These are phyloP conservation scores for Lates japonicus DNA, from an alignment of 2,797 vertebrate genomes.

Conservation along the genomic window DNA sequence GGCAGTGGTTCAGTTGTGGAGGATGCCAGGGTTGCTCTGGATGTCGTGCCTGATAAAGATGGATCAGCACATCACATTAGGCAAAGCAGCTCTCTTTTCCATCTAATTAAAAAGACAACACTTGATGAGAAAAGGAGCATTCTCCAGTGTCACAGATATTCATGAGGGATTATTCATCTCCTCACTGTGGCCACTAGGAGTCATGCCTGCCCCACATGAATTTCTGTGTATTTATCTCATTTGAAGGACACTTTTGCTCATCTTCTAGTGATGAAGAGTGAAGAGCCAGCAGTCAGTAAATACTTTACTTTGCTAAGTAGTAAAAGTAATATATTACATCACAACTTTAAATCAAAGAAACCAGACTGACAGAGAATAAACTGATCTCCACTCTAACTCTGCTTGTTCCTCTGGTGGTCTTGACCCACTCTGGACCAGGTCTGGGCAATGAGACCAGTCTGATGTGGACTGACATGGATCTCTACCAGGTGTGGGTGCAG, in stretches of 20 bases:
- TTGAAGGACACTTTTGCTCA: conserved; percentile 23
- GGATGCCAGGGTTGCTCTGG: conserved; percentile 65
- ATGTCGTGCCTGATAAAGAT: conserved; percentile 79
- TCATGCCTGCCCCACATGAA: background rate
- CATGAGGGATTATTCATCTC: conserved; percentile 46
- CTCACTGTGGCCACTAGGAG: background rate
- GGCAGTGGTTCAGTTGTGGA: conserved; percentile 71
- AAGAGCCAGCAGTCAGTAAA: background rate
- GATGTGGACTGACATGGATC: background rate
- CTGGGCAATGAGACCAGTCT: background rate
- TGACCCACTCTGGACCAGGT: background rate
- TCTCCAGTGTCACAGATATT: conserved; percentile 57
- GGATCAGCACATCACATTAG: conserved; percentile 73
- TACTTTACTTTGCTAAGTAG: background rate
- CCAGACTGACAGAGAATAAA: too few relatives aligned
- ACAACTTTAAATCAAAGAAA: too few relatives aligned
- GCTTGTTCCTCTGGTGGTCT: background rate
- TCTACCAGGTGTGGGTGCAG: conserved; percentile 60
- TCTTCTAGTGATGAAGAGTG: background rate
- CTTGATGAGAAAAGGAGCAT: conserved; percentile 54
- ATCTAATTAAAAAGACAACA: conserved; percentile 73
- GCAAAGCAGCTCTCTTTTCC: conserved; percentile 68
- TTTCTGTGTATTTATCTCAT: conserved; percentile 23
- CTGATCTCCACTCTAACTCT: too few relatives aligned
- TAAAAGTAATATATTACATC: background rate